Base-by-base conservation (phyloP, 2,797 vertebrate genomes). In the Peromyscus aztecus region DNA sequence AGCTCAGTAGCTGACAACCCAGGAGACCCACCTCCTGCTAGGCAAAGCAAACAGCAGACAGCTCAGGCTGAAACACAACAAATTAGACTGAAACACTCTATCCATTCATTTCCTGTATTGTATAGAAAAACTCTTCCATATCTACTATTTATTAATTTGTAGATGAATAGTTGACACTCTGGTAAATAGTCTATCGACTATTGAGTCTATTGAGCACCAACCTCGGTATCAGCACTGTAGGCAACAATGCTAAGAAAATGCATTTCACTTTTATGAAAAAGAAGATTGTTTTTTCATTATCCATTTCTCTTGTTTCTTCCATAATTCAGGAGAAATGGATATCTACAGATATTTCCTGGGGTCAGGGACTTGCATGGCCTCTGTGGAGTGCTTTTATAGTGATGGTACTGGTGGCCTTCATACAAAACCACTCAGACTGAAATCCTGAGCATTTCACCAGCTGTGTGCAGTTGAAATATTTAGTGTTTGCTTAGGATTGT, bases 371-470 rank as follows among this genome's bases (percentile, higher is more conserved):
- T 84, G 9, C 4, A 63, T 85, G 21, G 7, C 43, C 43, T 85
- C 43, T 67, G 43, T 67, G 29, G 61, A n/a, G 43, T 67, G 11
- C 43, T 6, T 37, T 11, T 0, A n/a, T 31, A 84, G 78, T 69
- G 17, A 90, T 92, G 94, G 98, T 99, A 99, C 94, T 99, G 99
- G 97, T 99, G 99, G 94, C 99, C 99, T 87, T 99, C 99, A 0
- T 99, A 99, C 98, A 99, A 99, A 95, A 99, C 99, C 16, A 99
- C 97, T 99, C 99, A 99, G 98, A 99, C 99, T 65, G 99, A 99
- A 97, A 99, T 99, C 96, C 99, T 99, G 0, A 99, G 99, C 69
- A 99, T 98, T 0, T 99, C 98, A 99, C 99, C 0, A 99, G 97
- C 55, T 99, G 98, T 43, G 99, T 98, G 6, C 98, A 99, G 96